phyloP scores from a whole-genome alignment of 2,113 vertebrate species.

The Microcebus murinus region DNA sequence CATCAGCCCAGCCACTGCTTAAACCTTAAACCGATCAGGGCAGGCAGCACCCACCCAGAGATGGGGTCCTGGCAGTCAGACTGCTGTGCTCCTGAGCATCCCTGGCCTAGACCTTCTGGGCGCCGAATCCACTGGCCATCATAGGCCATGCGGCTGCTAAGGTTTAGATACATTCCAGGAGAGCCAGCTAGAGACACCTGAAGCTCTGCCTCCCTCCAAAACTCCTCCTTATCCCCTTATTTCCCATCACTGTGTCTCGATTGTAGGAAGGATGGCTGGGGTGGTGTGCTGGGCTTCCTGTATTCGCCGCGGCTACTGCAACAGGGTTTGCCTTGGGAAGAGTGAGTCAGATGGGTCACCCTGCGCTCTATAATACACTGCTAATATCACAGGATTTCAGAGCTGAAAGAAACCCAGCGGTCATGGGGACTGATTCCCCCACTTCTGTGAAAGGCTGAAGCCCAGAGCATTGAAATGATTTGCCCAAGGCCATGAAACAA shows the following conservation, averaged over 20 bases:
- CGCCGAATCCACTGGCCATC: not conserved
- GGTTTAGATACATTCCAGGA: not conserved
- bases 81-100: not conserved
- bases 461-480: not conserved
- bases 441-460: not conserved
- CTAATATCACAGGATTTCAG: not conserved
- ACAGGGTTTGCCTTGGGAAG: not conserved
- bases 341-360: not conserved
- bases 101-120: not conserved
- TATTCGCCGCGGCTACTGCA: not conserved
- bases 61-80: not conserved
- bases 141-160: not conserved
- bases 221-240: not conserved
- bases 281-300: not conserved
- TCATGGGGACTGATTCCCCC: not conserved
- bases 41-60: not conserved
- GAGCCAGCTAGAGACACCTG: not conserved
- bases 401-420: not conserved
- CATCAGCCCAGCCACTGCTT: accelerated
- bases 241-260: not conserved
- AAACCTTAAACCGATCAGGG: not conserved
- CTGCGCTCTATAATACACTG: not conserved
- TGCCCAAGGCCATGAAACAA: not conserved
- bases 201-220: not conserved
- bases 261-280: not conserved